Percentiles rank a stretch among this genome's conserved stretches.
phyloP scores from a whole-genome alignment of 2,797 vertebrate genomes.

The Sebastes ruberrimus region DNA sequence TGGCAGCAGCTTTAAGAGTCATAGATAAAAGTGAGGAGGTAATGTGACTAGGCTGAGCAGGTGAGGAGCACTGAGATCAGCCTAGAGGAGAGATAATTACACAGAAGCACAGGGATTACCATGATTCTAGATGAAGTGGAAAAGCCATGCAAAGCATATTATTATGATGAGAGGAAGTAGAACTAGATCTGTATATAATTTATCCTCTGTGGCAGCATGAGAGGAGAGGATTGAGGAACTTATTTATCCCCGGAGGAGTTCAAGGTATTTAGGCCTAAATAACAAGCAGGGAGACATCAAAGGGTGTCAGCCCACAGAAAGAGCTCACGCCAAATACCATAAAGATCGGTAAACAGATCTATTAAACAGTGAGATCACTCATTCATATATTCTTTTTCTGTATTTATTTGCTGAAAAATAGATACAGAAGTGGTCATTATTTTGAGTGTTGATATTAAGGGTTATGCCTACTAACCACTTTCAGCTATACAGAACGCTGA shows the following conservation, averaged over 20 bases:
- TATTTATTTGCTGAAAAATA: not conserved
- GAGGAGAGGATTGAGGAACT: constrained; percentile 56
- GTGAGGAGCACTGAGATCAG: constrained; percentile 76
- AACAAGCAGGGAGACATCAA: constrained; percentile 63
- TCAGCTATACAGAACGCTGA: constrained; percentile 6
- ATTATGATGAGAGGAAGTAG: constrained; percentile 73
- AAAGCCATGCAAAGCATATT: constrained; percentile 78
- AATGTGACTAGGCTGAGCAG: constrained; percentile 76
- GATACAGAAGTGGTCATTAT: not conserved
- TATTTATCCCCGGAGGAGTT: constrained; percentile 67
- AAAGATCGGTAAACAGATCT: constrained; percentile 29
- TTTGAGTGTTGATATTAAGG: not conserved
- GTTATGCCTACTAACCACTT: constrained; percentile 5
- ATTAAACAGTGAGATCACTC: constrained; percentile 7
- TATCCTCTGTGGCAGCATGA: constrained; percentile 61
- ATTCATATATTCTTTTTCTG: not conserved
- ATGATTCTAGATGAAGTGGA: constrained; percentile 78
- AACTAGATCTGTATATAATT: constrained; percentile 70
- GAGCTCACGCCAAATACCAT: constrained; percentile 15
- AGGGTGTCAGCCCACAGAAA: constrained; percentile 44
- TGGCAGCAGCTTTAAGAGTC: constrained; percentile 76
- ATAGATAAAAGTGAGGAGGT: constrained; percentile 76
- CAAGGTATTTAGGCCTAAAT: constrained; percentile 63
- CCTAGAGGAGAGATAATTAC: constrained; percentile 81
- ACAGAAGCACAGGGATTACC: constrained; percentile 78